Base-by-base conservation (phyloP, 2,888 invertebrate genomes). In the Apotomis capreana region DNA sequence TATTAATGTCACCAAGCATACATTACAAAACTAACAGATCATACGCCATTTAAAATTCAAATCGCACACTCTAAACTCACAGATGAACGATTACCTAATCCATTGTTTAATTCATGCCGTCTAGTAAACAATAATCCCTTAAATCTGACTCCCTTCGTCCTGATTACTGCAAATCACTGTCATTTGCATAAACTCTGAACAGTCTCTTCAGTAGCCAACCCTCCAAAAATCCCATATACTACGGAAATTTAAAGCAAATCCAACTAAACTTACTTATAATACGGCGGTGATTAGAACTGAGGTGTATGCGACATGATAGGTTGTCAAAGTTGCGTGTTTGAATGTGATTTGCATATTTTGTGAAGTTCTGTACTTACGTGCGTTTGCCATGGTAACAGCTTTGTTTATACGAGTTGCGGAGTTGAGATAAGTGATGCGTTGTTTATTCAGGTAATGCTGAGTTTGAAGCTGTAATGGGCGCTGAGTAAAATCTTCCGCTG, bases 331-430 rank as follows among this genome's bases (percentile, higher is more conserved):
- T 61, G 13, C 10, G 12, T 10, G 60, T 9, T 10, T 13, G 58
- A 49, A 49, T 60, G 57, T 58, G 36, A 51, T 67, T 58, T 67
- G 37, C 58, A 67, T 67, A 58, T 67, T 67, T 67, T 51, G 26
- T 49, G 10, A 58, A 67, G 49, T 58, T 67, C 58, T 58, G 58
- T 37, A 67, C 67, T 67, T 67, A 44, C 54, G 37, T 15, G 12
- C 10, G 3, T 49, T 67, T 51, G 13, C 36, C 58, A 58, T 49
- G 51, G 58, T 58, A 15, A 67, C 49, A 10, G 63, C 36, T n/a
- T 52, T 52, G 9, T 58, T 58, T 61, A 26, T 61, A 26, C 26
- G 26, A 61, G 15, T 60, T 13, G 57, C 12, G 57, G 57, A 46
- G 46, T 46, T 60, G 49, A 8, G 49, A 49, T 26, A 61, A 26